Base-by-base conservation (phyloP, 2,888 invertebrate species). In the Yponomeuta evonymella region DNA sequence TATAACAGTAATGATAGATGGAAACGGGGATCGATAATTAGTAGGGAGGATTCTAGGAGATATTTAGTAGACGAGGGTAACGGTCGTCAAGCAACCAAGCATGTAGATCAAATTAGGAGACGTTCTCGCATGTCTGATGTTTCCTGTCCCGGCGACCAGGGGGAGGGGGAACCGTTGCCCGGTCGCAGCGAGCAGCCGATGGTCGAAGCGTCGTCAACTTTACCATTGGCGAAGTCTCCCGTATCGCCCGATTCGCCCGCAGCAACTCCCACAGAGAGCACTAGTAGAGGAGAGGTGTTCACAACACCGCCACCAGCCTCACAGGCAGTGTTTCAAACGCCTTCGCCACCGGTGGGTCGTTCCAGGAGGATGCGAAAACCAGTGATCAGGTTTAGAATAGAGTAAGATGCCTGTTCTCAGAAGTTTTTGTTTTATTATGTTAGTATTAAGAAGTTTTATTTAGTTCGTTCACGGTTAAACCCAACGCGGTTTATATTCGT, bases 21-120 rank as follows among this genome's bases (percentile, higher is more conserved):
- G 70, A 8, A 15, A 11, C 2, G 30, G 6, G 70, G 70, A 36
- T 15, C 33, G 33, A n/a, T 70, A 8, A 30, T 51, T 15, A 63
- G 48, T 30, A 70, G 36, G 9, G 51, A 63, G 10, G 70, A 63
- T 10, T 63, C 70, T 30, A 30, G 63, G 30, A 23, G 23, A 2
- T 70, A 70, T 64, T 8, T 43, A 9, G 36, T 63, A 62, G 63
- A 33, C 2, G 15, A 33, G 4, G 43, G 58, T n/a, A 33, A 43
- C 70, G 70, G 70, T 70, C 63, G 33, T 15, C 33, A 30, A 15
- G 1, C 62, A 15, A 63, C 30, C 6, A 70, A 63, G 29, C 70
- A 70, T 33, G 30, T 64, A 63, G 70, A 70, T n/a, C 70, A 70
- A 23, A 33, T 70, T 12, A 67, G 36, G 12, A 23, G 30, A 15